phyloP scores from a whole-genome alignment of 2,113 vertebrate genomes.

The Callopanchax toddi region DNA sequence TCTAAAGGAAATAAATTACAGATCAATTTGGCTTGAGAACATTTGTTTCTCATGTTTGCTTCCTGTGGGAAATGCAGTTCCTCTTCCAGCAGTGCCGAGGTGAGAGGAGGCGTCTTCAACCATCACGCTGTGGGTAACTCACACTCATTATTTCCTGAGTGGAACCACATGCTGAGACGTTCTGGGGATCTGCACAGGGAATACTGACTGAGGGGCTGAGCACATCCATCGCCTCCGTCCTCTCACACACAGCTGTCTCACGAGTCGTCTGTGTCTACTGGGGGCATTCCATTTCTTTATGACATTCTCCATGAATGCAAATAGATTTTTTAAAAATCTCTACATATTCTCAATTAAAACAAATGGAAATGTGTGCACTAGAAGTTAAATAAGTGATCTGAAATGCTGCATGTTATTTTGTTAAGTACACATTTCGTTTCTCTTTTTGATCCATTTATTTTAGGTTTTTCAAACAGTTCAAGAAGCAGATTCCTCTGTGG shows the following conservation, averaged over 20 bases:
- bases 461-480: too few relatives aligned
- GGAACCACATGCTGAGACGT: constrained; percentile 73
- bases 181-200: constrained; percentile 29
- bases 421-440: too few relatives aligned
- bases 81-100: constrained; percentile 42
- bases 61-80: constrained; percentile 41
- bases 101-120: constrained; percentile 45
- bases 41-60: constrained; percentile 30
- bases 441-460: too few relatives aligned
- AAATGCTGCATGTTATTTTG: too few relatives aligned
- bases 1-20: background rate
- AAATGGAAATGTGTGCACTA: too few relatives aligned
- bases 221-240: constrained; percentile 17
- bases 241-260: constrained; percentile 15
- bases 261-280: constrained; percentile 29
- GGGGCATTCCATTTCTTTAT: constrained; percentile 26
- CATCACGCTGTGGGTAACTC: constrained; percentile 71
- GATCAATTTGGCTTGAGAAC: constrained; percentile 17
- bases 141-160: constrained; percentile 66
- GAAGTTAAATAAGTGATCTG: too few relatives aligned
- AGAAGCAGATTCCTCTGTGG: too few relatives aligned
- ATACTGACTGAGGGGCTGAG: constrained; percentile 10
- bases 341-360: constrained; percentile 2
- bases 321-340: constrained; percentile 45
- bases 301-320: constrained; percentile 35